Evolutionary conservation across 1,140 invertebrate species (phyloP), one percentile per base, ranked within the genome.

Genomic region (Batillaria attramentaria): DNA sequence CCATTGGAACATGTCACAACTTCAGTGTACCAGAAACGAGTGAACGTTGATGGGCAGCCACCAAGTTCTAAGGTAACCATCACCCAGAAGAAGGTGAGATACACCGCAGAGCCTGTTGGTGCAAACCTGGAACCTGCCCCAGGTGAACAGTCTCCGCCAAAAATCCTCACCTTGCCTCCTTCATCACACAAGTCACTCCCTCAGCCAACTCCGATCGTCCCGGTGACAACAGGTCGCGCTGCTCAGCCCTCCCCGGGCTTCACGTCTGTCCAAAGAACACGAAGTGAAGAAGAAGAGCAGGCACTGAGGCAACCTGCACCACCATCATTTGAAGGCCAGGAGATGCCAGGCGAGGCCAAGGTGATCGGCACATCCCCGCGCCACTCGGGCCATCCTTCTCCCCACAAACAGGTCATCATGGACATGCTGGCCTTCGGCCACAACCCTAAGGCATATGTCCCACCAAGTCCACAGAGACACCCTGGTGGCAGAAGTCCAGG

Each of bases 51-150:
- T 8, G 54, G 39, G 16, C 16, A 28, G 57, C 73, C 54, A 62
- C 54, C 72, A 10, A 50, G 54, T 16, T 75, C 73, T 37, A 39
- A 42, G 2, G 73, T 75, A 20, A 75, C 73, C 24, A 75, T 75
- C 31, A 75, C 73, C 4, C 50, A 42, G 54, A 75, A 62, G 43
- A 75, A 60, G 39, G 43, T 75, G 16, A 18, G 20, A 0, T 75
- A 75, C 28, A 57, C 73, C 54, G 57, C 50, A 65, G 54, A 75
- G 42, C 57, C 54, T 20, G 0, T 75, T 8, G 33, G 20, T 39
- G 37, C 33, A 28, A 18, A 57, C 16, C 18, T 24, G 50, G 31
- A 43, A 24, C 41, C 16, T 24, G 4, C 6, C 31, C n/a, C 42
- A 28, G 31, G 43, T 18, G 16, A n/a, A 31, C 41, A 13, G 0